Evolutionary conservation across 2,888 invertebrate genomes (phyloP).

Genomic region (Trachelus iudaicus): DNA sequence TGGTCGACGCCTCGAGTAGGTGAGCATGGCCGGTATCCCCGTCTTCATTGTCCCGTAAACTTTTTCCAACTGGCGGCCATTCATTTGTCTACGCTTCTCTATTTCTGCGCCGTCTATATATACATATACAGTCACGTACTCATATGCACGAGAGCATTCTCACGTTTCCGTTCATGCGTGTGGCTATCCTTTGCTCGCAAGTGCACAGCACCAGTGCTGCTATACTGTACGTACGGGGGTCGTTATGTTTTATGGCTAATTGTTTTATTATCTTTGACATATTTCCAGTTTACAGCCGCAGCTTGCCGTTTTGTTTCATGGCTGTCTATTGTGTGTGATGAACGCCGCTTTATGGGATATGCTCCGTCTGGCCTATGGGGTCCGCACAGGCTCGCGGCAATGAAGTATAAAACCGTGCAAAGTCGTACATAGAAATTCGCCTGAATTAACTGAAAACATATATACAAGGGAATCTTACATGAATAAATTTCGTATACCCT

Average conservation of each 20-base stretch:
- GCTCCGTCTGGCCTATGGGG: slow-evolving; percentile 23
- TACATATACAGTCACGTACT: background rate
- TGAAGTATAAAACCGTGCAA: background rate
- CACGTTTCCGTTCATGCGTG: slow-evolving; percentile 24
- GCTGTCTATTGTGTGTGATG: slow-evolving; percentile 63
- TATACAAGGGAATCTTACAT: background rate
- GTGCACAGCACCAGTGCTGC: slow-evolving; percentile 33
- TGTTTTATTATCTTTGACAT: slow-evolving; percentile 67
- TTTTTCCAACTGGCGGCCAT: slow-evolving; percentile 23
- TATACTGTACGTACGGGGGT: slow-evolving; percentile 57
- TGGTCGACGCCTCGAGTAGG: background rate
- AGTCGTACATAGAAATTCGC: background rate
- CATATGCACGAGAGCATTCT: slow-evolving; percentile 1
- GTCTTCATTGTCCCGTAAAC: slow-evolving; percentile 25
- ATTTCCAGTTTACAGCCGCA: slow-evolving; percentile 64
- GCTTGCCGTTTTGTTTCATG: slow-evolving; percentile 58
- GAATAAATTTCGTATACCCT: background rate
- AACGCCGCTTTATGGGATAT: slow-evolving; percentile 59
- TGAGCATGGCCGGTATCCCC: slow-evolving; percentile 8
- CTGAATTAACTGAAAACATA: background rate
- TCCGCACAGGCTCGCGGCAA: background rate
- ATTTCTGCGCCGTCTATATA: slow-evolving; percentile 16
- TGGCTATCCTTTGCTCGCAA: slow-evolving; percentile 27
- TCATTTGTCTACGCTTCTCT: slow-evolving; percentile 27
- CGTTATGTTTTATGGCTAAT: slow-evolving; percentile 66